Base-by-base conservation (phyloP, 2,113 vertebrate genomes). In the Scopus umbretta region DNA sequence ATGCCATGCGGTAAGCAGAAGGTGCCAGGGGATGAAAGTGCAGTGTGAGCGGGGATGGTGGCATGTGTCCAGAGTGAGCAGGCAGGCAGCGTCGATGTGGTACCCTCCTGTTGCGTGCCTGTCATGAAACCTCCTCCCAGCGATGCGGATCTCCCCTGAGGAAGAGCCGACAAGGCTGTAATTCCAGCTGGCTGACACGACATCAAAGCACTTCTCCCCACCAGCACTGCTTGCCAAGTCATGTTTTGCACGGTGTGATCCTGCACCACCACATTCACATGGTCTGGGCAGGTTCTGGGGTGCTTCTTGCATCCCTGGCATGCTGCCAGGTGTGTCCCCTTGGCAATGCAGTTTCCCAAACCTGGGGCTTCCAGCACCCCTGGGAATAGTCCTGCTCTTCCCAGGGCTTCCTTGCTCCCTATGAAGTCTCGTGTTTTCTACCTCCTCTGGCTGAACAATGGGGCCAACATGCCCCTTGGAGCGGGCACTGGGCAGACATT, bases 11-110 rank as follows among this genome's bases (percentile, higher is more conserved):
- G 29, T 43, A 18, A 30, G 30, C 1, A 68, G 70, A 66, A 79
- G 25, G 38, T 79, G 70, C 47, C 2, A 5, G 52, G 25, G 25
- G 34, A 68, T 36, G 90, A 65, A 88, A 36, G 36, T 26, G 11
- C 49, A 34, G 75, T 6, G 8, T 29, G 68, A 84, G 38, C 4
- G 2, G 45, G 36, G n/a, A 42, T 0, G 0, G 59, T 67, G 50
- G 43, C 72, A 59, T 42, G 6, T 6, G 22, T 10, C 80, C 29
- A 52, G 49, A 40, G 34, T 1, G 27, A 74, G 49, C 49, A 15
- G 43, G 50, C 43, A 74, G 36, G 43, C 56, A 29, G 23, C 3
- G 4, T 29, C 2, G 0, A 3, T 0, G 1, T 3, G 10, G 66
- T 73, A 36, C 52, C 47, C 23, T 82, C 78, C 55, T 38, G 62